A percentile compares a stretch with the other conserved stretches of the same genome.
Evolutionary conservation across 2,888 invertebrate genomes (phyloP).

Genomic region (Malthinus seriepunctatus): DNA sequence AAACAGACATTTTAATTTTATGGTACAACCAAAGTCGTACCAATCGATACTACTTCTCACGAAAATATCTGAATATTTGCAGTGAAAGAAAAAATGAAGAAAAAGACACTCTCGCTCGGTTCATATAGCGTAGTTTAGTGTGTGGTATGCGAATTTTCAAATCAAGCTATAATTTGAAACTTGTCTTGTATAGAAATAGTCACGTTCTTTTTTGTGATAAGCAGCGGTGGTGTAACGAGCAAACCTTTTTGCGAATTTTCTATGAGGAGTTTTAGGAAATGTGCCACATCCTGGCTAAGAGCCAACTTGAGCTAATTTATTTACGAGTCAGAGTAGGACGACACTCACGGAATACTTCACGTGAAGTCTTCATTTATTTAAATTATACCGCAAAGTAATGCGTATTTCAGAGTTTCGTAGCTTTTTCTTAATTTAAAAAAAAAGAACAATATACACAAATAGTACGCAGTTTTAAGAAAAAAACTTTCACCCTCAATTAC

Average conservation of each 20-base stretch:
- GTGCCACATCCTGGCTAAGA: slow-evolving; percentile 41
- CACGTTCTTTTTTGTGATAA: slow-evolving; percentile 24
- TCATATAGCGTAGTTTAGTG: too few relatives aligned
- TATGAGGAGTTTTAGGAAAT: slow-evolving; percentile 40
- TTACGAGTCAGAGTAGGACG: slow-evolving; percentile 39
- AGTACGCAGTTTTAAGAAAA: too few relatives aligned
- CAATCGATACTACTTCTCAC: too few relatives aligned
- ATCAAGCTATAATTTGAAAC: too few relatives aligned
- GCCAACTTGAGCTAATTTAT: slow-evolving; percentile 44
- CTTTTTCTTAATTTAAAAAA: slow-evolving; percentile 12
- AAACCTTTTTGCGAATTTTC: slow-evolving; percentile 27
- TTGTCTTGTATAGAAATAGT: not conserved
- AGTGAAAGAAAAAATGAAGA: too few relatives aligned
- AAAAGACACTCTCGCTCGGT: too few relatives aligned
- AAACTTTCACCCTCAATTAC: too few relatives aligned
- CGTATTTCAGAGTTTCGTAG: slow-evolving; percentile 9
- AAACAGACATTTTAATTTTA: too few relatives aligned
- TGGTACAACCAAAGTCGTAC: too few relatives aligned
- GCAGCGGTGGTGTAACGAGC: slow-evolving; percentile 20
- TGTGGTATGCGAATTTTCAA: too few relatives aligned
- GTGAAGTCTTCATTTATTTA: slow-evolving; percentile 41
- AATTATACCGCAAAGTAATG: slow-evolving; percentile 32
- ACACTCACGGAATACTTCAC: slow-evolving; percentile 38
- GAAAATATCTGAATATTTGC: too few relatives aligned
- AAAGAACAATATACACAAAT: too few relatives aligned